Base-by-base conservation (phyloP, 2,113 vertebrate species). In the Acrocephalus kingi region DNA sequence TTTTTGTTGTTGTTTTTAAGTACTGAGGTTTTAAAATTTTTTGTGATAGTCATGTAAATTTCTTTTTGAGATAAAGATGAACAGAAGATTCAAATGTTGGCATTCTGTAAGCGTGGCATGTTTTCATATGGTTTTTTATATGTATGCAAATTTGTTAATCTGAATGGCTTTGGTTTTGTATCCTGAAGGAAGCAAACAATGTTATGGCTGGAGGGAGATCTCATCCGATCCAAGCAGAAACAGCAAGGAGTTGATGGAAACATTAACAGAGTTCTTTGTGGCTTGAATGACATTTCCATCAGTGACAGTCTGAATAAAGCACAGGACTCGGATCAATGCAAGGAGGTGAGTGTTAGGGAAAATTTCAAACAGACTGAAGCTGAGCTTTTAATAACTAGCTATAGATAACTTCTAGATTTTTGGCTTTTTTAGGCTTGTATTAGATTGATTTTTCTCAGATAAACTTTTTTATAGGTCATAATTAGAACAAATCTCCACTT, bases 151-250 rank as follows among this genome's bases (percentile, higher is more conserved):
- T 52, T 8, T 73, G 13, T 41, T 94, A 24, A 55, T 71, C 15
- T 11, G 39, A 87, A 49, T 59, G 63, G 28, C 45, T 84, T 81
- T 91, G 43, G 5, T 21, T 92, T 69, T 75, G 14, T 93, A 23
- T 89, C 96, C 83, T 84, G 71, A 98, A 99, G 99, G 97, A 99
- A 99, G 82, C 99, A 99, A 96, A 84, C 98, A 2, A 95, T 96
- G 9, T 91, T 99, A 61, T 99, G 99, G 99, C 90, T 98, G 74
- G 98, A 99, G 87, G 99, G 99, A 63, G 99, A 99, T 85, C 93
- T 98, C 72, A 98, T 98, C 64, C 98, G 95, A 68, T 98, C 98
- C 30, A 98, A 99, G 95, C 97, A 97, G 96, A 99, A 98, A 90
- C 97, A 97, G 18, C 94, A 59, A 80, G 89, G 89, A 37, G 81